Evolutionary conservation across 2,797 vertebrate species (phyloP), one percentile per base, ranked within the genome.

Genomic region (Cirrhinus mrigala): DNA sequence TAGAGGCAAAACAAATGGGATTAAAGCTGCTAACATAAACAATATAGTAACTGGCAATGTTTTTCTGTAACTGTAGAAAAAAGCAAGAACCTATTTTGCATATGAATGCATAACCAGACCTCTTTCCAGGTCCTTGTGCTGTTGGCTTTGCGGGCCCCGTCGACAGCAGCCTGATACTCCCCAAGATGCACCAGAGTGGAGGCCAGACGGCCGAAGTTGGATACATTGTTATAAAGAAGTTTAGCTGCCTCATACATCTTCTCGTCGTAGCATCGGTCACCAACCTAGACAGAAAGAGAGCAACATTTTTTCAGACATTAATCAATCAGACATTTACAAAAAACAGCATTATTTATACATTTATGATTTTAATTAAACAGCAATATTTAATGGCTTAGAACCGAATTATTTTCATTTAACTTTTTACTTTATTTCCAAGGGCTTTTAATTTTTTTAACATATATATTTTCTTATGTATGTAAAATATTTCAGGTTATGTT

Each of bases 41-140:
- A 37, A 37, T 37, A 37, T 37, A 37, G 1, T 37, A 37, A 37
- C 33, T 37, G 33, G 3, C 33, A 37, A 12, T 27, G 37, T 27
- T 37, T 37, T 62, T 52, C 48, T 24, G 20, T 50, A 16, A 37
- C 46, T 22, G 11, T 2, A 56, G 3, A 15, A 70, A 27, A 71
- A 3, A 40, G 10, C 8, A 29, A 85, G 44, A 60, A 64, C 29
- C 54, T 50, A 29, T n/a, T n/a, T n/a, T n/a, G n/a, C n/a, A n/a
- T n/a, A n/a, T n/a, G 20, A 73, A 75, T 27, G 29, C 7, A 50
- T 22, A 44, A 18, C 6, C 82, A 91, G 90, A 97, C 97, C 96
- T 99, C 97, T 88, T 98, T 98, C 97, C 97, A 98, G 52, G 96
- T 98, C 78, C 95, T 94, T 4, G 97, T 98, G 93, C 97, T 98